Conservation (phyloP, 1,140 invertebrate genomes). For the Lutraria rhynchaena region DNA sequence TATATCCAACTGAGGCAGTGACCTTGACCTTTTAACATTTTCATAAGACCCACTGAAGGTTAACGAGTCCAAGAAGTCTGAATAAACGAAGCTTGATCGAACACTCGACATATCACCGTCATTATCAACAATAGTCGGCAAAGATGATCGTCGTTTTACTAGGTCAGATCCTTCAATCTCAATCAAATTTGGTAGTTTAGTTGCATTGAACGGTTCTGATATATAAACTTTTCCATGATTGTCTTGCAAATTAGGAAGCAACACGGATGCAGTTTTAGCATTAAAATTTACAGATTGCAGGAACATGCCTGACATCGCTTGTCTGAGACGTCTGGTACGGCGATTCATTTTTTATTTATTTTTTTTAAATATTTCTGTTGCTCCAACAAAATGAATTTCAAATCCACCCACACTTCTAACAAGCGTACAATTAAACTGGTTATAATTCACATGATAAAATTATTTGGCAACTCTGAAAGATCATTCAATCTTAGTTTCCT, state of each 20-base stretch:
- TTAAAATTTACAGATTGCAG: not conserved
- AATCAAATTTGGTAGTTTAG: slow-evolving; percentile 1
- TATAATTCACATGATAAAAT: too few relatives aligned
- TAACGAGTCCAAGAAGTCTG: too few relatives aligned
- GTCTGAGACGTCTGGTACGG: not conserved
- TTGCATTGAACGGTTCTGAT: slow-evolving; percentile 22
- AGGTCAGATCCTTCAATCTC: not conserved
- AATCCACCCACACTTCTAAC: too few relatives aligned
- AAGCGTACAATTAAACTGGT: too few relatives aligned
- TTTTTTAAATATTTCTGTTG: too few relatives aligned
- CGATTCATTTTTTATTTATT: slow-evolving; percentile 10
- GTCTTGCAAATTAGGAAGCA: not conserved
- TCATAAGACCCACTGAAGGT: not conserved
- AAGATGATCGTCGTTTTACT: slow-evolving; percentile 9
- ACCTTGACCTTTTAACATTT: not conserved
- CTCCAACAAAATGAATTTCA: too few relatives aligned
- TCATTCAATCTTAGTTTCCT: too few relatives aligned
- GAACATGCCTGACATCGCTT: not conserved
- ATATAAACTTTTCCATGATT: not conserved
- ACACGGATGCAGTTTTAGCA: not conserved
- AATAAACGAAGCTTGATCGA: too few relatives aligned
- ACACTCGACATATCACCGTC: too few relatives aligned
- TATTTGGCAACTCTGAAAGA: too few relatives aligned
- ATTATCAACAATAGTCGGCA: not conserved
- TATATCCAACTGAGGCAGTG: not conserved